Conservation (phyloP, 30 jellyfish, hydroid and myxozoan species). For the Cassiopea andromeda region DNA sequence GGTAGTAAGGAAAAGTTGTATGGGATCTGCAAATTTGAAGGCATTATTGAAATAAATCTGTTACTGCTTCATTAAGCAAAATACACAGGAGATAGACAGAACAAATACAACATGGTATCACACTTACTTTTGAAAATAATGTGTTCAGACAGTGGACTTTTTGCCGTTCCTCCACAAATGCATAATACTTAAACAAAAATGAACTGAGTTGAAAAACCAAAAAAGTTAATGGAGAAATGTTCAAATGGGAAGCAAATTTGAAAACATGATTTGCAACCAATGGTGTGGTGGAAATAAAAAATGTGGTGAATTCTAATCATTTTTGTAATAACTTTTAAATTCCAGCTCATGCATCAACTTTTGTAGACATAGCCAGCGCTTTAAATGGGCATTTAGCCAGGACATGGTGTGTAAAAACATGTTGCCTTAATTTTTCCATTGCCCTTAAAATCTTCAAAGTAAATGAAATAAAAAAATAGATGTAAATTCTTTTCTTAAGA, state of each 20-base stretch:
- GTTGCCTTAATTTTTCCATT: too few species aligned
- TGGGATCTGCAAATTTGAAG: too few species aligned
- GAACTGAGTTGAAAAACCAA: neutral
- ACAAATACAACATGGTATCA: neutral
- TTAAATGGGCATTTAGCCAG: too few species aligned
- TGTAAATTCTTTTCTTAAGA: too few species aligned
- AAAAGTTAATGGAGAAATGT: neutral
- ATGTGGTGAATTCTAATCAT: neutral
- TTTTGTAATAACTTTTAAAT: neutral
- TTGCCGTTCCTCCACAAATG: slow-evolving; percentile 93
- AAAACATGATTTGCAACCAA: neutral
- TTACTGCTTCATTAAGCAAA: too few species aligned
- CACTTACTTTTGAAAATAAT: slow-evolving; percentile 83
- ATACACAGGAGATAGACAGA: neutral
- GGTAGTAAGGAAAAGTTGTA: too few species aligned
- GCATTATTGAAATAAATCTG: too few species aligned
- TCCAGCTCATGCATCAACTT: neutral
- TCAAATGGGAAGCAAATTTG: neutral
- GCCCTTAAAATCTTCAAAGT: too few species aligned
- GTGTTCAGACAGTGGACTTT: slow-evolving; percentile 95
- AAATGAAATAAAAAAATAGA: too few species aligned
- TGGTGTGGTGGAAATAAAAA: neutral
- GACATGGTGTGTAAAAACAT: too few species aligned
- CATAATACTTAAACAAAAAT: slow-evolving; percentile 79
- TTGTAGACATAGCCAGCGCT: neutral